Percentiles rank a stretch among this genome's conserved stretches.
These are phyloP conservation scores for Danio kyathit DNA, from an alignment of 2,797 vertebrate genomes.

Conservation along the genomic window DNA sequence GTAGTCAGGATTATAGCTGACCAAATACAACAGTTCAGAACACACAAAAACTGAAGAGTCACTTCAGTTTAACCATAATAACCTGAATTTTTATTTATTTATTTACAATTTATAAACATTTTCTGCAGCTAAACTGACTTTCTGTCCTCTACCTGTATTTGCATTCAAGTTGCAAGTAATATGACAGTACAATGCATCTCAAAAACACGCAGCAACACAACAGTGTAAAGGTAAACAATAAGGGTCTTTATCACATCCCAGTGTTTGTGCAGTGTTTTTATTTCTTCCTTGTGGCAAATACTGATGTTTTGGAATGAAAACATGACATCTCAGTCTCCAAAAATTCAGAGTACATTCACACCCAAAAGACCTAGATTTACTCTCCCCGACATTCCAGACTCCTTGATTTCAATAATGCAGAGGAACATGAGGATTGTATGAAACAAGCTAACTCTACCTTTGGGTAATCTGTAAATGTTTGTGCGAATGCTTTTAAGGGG, in stretches of 20 bases:
- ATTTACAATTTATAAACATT: slow-evolving; percentile 6
- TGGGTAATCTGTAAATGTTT: no score
- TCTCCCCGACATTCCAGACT: no score
- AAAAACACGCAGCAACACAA: slow-evolving; percentile 25
- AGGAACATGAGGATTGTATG: no score
- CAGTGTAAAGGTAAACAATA: slow-evolving; percentile 4
- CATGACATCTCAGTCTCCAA: slow-evolving; percentile 80
- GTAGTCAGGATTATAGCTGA: no score
- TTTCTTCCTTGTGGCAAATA: neutral
- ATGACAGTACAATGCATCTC: neutral
- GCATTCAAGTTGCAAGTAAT: slow-evolving; percentile 3
- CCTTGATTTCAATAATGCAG: no score
- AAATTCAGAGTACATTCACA: slow-evolving; percentile 97
- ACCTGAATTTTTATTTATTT: no score
- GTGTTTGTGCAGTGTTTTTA: slow-evolving; percentile 22
- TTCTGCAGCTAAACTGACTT: slow-evolving; percentile 32
- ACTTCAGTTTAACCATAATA: no score
- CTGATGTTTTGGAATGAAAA: neutral
- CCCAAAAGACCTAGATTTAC: slow-evolving; percentile 95
- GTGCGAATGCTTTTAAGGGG: no score
- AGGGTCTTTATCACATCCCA: slow-evolving; percentile 16
- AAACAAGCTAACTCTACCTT: no score
- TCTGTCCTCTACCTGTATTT: slow-evolving; percentile 21
- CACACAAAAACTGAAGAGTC: no score
- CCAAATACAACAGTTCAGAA: no score